Base-by-base conservation (phyloP, 92 coral and sea anemone genomes). In the Hydrozoanthus gracilis region DNA sequence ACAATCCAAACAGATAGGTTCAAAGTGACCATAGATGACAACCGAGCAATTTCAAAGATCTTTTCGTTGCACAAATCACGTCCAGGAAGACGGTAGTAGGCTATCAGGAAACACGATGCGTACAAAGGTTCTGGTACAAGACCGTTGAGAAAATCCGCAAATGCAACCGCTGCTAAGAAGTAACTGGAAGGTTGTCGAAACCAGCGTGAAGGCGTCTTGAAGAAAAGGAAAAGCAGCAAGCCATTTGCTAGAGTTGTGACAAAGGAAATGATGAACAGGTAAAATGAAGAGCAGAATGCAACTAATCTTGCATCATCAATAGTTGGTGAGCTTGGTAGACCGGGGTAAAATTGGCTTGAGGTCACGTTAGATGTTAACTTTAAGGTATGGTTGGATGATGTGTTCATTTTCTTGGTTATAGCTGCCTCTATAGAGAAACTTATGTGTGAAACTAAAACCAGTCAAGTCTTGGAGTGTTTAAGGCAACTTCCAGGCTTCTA, bases 201-300 rank as follows among this genome's bases (percentile, higher is more conserved):
- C 61, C 61, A 82, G 64, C 86, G 77, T 18, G 79, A 39, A 14
- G 91, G 91, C 55, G 71, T 18, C 68, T 49, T 47, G 77, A 73
- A 64, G 52, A 83, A 74, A 48, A 88, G 87, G 55, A 75, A 44
- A 20, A 88, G 88, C 71, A 83, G 86, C 83, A 88, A 76, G 55
- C 91, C 77, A 65, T 88, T 88, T 7, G 84, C 91, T 44, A 88
- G 16, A 48, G 82, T 73, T 51, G 87, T 71, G 15, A 82, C 67
- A 49, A 87, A 51, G 11, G 90, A 78, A 17, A 80, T 70, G 78
- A 80, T 27, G 54, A 68, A 13, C 27, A 70, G 52, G 71, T 87
- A 87, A 72, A 87, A 78, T 14, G 90, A 55, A 14, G 90, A 87
- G 2, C 47, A 78, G 5, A 87, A 27, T 15, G 87, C 86, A 44